A percentile compares a stretch with the other conserved stretches of the same genome.
These are phyloP conservation scores for Cryptophagus acutangulus DNA, from an alignment of 2,888 invertebrate species.

Conservation along the genomic window DNA sequence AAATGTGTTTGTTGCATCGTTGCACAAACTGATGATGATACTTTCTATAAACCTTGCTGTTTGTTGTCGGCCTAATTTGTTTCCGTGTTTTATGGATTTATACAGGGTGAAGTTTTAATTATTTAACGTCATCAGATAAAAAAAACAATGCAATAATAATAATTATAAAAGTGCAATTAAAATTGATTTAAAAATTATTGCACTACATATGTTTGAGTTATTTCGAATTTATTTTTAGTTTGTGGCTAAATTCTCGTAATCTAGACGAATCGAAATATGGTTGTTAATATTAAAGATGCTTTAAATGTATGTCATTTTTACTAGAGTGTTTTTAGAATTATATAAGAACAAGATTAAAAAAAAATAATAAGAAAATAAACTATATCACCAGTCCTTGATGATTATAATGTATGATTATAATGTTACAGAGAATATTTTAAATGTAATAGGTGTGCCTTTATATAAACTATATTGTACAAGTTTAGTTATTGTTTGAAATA, in stretches of 20 bases:
- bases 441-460: constrained; percentile 48
- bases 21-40: too few species aligned
- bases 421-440: constrained; percentile 29
- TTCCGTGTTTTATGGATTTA: constrained; percentile 2
- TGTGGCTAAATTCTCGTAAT: too few species aligned
- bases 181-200: too few species aligned
- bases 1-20: too few species aligned
- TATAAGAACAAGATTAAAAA: constrained; percentile 6
- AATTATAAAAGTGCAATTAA: neutral
- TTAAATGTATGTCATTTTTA: constrained; percentile 23
- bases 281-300: constrained; percentile 16
- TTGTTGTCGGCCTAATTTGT: neutral
- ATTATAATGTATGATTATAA: constrained; percentile 13
- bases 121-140: constrained; percentile 17
- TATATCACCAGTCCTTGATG: constrained; percentile 20
- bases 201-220: too few species aligned
- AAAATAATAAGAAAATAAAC: constrained; percentile 12
- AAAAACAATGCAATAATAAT: constrained; percentile 24
- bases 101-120: constrained; percentile 11
- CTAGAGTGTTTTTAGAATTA: constrained; percentile 5
- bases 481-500: constrained; percentile 30
- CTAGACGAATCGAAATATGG: constrained; percentile 3
- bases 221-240: too few species aligned
- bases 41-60: neutral
- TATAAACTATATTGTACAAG: constrained; percentile 42